Base-by-base conservation (phyloP, 2,113 vertebrate genomes). In the Charadrius vociferus region DNA sequence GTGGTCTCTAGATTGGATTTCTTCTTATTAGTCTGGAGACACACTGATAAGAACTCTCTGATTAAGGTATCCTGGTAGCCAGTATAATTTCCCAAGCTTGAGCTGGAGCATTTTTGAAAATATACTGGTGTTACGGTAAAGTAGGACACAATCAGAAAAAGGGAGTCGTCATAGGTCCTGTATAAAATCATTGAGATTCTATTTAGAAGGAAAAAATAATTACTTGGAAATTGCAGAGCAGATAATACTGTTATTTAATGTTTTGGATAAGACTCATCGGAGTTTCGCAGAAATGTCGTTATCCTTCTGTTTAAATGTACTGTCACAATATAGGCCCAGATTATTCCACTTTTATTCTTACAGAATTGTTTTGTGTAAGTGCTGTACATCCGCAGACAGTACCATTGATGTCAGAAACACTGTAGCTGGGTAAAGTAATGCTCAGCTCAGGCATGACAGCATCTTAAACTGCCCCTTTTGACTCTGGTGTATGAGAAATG, bases 11-110 rank as follows among this genome's bases (percentile, higher is more conserved):
- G 97, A 98, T 97, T 98, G 94, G 85, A 98, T 98, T 98, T 98
- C 95, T 98, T 94, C 95, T 93, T 96, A 94, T 97, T 98, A 97
- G 97, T 93, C 96, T 97, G 95, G 93, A 97, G 96, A 97, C 96
- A 71, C 79, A 97, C 92, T 84, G 97, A 95, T 97, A 98, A 97
- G 97, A 97, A 82, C 3, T 8, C 65, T 94, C 71, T 97, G 95
- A 98, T 98, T 96, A 98, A 91, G 97, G 88, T 91, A 84, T 84
- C 66, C 95, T 97, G 95, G 73, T 94, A 88, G 95, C 80, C 95
- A 66, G 67, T 77, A n/a, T 97, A 90, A 98, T 98, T 98, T 97
- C 77, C 94, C 96, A 77, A 93, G 47, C 88, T 91, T 92, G 34
- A 83, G 59, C 71, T 80, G 29, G 12, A 78, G 56, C 45, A 65